Percentiles rank a stretch among this genome's conserved stretches.
Evolutionary conservation across 2,888 invertebrate species (phyloP).

Genomic region (Emmelina monodactyla): DNA sequence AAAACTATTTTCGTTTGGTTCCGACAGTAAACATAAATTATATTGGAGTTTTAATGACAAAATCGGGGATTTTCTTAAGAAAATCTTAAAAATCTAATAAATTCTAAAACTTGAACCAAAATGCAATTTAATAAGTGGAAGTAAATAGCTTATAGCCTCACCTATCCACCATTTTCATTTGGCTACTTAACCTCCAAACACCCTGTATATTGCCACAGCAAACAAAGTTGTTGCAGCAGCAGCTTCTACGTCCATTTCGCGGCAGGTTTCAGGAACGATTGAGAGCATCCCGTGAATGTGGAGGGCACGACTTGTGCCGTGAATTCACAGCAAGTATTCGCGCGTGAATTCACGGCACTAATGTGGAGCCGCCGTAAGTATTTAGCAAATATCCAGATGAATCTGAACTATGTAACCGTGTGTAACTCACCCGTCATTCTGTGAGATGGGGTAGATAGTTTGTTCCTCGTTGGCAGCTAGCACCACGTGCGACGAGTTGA

Average conservation of each 20-base stretch:
- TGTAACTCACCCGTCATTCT: slow-evolving; percentile 82
- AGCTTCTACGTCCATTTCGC: slow-evolving; percentile 5
- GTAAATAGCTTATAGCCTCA: too few relatives aligned
- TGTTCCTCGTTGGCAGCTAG: slow-evolving; percentile 90
- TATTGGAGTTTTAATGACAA: too few relatives aligned
- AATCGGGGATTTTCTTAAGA: too few relatives aligned
- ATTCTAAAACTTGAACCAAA: too few relatives aligned
- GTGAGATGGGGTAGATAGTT: slow-evolving; percentile 89
- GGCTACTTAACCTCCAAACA: too few relatives aligned
- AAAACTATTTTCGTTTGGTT: too few relatives aligned
- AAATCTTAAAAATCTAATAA: too few relatives aligned
- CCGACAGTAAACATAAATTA: too few relatives aligned
- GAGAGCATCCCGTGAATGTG: slow-evolving; percentile 4
- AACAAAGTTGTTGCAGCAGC: slow-evolving; percentile 6
- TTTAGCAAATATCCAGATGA: background rate
- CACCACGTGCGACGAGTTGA: slow-evolving; percentile 88
- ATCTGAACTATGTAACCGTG: too few relatives aligned
- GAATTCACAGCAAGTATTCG: background rate
- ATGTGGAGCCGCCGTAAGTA: background rate
- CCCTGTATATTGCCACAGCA: too few relatives aligned
- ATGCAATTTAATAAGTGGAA: too few relatives aligned
- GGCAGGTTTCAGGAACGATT: slow-evolving; percentile 4
- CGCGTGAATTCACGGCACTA: background rate
- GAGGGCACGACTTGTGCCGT: slow-evolving; percentile 6
- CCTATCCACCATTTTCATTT: too few relatives aligned